These are phyloP conservation scores for Sander vitreus DNA, from an alignment of 2,113 vertebrate genomes.

Conservation along the genomic window DNA sequence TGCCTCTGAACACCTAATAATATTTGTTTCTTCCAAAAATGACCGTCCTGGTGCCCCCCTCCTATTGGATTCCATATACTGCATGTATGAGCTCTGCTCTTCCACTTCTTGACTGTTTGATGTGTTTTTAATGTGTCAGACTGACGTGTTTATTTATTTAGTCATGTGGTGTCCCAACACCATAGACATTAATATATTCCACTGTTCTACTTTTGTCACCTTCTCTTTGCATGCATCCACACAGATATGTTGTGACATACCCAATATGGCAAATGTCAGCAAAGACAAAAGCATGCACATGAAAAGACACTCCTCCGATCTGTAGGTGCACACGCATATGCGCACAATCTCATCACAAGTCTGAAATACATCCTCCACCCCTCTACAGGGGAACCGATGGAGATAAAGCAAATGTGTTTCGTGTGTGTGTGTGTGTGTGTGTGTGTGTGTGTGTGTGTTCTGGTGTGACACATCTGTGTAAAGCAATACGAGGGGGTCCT, in stretches of 20 bases:
- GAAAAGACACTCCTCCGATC: constrained; percentile 35
- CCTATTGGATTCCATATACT: not conserved
- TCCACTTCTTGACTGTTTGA: constrained; percentile 18
- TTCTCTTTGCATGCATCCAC: constrained; percentile 28
- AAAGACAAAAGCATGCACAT: constrained; percentile 28
- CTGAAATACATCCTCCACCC: not conserved
- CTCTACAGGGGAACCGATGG: constrained; percentile 59
- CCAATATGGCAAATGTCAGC: constrained; percentile 56
- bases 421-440: not conserved
- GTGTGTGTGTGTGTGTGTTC: constrained; percentile 50
- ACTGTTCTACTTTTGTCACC: constrained; percentile 52
- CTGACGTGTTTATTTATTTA: constrained; percentile 44
- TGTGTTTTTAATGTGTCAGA: constrained; percentile 2
- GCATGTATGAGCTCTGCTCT: constrained; percentile 4
- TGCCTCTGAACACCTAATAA: constrained; percentile 23
- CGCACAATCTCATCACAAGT: not conserved
- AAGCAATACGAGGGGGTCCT: constrained; percentile 56
- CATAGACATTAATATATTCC: constrained; percentile 34
- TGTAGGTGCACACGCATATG: constrained; percentile 17
- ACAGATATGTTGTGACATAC: constrained; percentile 47
- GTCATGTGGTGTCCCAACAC: constrained; percentile 31
- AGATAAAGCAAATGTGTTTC: constrained; percentile 45
- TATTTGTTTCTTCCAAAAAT: constrained; percentile 12
- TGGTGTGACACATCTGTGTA: constrained; percentile 73
- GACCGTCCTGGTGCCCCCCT: not conserved